Conservation (phyloP, 2,888 invertebrate species). For the Philaethria dido region DNA sequence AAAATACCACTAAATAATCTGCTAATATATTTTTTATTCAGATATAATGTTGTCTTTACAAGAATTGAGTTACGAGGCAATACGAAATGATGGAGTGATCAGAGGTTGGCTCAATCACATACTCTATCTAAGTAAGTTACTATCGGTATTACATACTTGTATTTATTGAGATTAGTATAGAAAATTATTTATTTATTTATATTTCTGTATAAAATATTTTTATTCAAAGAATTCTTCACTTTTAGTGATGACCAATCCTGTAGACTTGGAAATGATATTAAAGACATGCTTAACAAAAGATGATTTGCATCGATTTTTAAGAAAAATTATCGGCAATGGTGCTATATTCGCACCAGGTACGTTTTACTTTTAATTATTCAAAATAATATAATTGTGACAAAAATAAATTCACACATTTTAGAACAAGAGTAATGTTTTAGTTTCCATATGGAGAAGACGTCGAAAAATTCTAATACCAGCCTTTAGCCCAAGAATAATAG, state of each 20-base stretch:
- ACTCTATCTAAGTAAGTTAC: slow-evolving; percentile 59
- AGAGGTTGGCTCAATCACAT: slow-evolving; percentile 67
- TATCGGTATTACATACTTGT: no score
- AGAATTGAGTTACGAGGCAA: slow-evolving; percentile 58
- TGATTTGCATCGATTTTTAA: slow-evolving; percentile 48
- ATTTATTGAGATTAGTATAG: no score
- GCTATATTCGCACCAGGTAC: slow-evolving; percentile 50
- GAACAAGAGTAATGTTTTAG: slow-evolving; percentile 53
- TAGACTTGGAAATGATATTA: slow-evolving; percentile 65
- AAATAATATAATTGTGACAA: no score
- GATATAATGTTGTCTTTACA: slow-evolving; percentile 68
- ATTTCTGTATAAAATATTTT: no score
- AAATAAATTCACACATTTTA: no score
- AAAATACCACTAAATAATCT: no score
- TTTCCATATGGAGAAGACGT: slow-evolving; percentile 84
- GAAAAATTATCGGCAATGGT: slow-evolving; percentile 50
- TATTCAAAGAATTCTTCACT: slow-evolving; percentile 2
- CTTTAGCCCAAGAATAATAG: slow-evolving; percentile 87
- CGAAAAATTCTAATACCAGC: slow-evolving; percentile 86
- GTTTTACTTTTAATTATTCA: background rate
- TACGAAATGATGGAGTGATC: slow-evolving; percentile 58
- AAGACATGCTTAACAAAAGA: slow-evolving; percentile 70
- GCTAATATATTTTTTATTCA: slow-evolving; percentile 48
- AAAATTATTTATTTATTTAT: no score
- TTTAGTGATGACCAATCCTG: slow-evolving; percentile 65